Percentiles rank a stretch among this genome's conserved stretches.
Conservation (phyloP, 2,113 vertebrate species). For the Callaeas wilsoni region DNA sequence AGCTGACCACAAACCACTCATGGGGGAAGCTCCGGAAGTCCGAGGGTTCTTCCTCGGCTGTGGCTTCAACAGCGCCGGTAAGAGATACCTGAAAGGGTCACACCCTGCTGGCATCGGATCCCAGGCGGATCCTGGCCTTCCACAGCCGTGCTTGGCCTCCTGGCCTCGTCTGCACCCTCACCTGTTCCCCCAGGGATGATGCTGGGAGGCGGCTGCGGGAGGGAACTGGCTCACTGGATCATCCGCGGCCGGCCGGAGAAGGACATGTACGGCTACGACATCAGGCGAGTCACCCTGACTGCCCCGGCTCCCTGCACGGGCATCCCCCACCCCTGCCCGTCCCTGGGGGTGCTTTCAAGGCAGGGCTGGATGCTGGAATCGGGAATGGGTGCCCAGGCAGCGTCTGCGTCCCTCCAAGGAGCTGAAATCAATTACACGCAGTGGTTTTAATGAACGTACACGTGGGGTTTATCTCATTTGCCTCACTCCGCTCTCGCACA, state of each 20-base stretch:
- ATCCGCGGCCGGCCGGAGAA: constrained; percentile 88
- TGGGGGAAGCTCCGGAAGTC: constrained; percentile 93
- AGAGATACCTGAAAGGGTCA: neutral
- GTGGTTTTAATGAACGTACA: neutral
- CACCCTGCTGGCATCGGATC: fast-evolving
- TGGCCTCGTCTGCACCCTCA: fast-evolving
- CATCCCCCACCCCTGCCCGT: neutral
- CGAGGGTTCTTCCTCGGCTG: constrained; percentile 95
- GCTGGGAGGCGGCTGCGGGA: constrained; percentile 93
- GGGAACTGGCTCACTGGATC: constrained; percentile 92
- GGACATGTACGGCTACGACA: constrained; percentile 96
- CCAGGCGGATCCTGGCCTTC: fast-evolving
- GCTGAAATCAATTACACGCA: neutral
- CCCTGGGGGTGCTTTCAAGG: neutral
- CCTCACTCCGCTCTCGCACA: neutral
- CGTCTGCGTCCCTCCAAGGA: neutral
- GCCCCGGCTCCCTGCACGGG: neutral
- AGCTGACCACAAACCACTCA: constrained; percentile 92
- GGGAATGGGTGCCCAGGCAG: neutral
- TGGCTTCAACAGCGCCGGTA: constrained; percentile 97
- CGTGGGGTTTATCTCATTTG: neutral
- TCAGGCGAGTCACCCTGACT: constrained; percentile 72
- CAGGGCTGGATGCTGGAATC: neutral
- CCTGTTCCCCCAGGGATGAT: constrained; percentile 86
- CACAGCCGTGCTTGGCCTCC: neutral